Conservation (phyloP, 2,113 vertebrate genomes). For the Turnix velox region DNA sequence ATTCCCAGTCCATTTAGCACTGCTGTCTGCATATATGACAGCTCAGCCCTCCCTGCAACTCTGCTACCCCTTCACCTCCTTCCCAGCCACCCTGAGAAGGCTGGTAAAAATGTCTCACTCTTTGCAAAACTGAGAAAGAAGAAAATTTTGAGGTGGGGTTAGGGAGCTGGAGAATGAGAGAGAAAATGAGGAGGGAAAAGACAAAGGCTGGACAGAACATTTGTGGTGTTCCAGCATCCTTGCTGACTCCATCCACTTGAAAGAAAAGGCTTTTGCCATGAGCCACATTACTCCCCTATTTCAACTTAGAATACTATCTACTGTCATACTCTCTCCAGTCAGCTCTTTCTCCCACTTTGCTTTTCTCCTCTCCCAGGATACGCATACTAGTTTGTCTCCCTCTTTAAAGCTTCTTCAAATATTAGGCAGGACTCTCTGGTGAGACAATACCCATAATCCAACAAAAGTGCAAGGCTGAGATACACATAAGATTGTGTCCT, state of each 20-base stretch:
- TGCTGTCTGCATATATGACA: neutral
- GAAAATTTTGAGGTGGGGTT: neutral
- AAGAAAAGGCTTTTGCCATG: neutral
- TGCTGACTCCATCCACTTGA: neutral
- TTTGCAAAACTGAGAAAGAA: neutral
- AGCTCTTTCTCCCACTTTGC: neutral
- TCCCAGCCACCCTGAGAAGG: neutral
- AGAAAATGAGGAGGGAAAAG: neutral
- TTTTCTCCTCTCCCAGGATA: neutral
- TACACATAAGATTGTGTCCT: neutral
- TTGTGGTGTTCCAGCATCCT: neutral
- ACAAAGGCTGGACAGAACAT: neutral
- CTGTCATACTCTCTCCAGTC: neutral
- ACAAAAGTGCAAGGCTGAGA: slow-evolving; percentile 22
- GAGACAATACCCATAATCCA: neutral
- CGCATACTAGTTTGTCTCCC: neutral
- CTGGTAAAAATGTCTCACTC: neutral
- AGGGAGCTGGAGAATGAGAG: neutral
- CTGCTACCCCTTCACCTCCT: neutral
- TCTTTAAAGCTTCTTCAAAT: slow-evolving; percentile 20
- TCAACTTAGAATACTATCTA: neutral
- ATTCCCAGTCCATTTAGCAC: neutral
- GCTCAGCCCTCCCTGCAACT: neutral
- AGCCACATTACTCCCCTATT: neutral
- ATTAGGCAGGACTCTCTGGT: neutral